phyloP scores from a whole-genome alignment of 1,140 invertebrate genomes.

The Cryptotermes secundus region DNA sequence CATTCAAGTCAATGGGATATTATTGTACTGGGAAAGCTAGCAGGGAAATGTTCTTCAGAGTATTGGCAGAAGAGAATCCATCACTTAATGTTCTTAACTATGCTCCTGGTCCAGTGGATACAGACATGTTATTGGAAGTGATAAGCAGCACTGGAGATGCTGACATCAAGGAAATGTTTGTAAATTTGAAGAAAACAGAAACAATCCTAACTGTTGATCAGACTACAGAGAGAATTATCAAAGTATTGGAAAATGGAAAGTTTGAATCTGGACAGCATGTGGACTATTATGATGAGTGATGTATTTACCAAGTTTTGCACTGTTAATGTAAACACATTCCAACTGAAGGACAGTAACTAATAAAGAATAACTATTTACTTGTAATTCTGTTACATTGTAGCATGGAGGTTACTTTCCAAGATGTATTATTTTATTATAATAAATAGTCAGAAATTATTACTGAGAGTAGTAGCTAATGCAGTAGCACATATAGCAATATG shows the following conservation, averaged over 20 bases:
- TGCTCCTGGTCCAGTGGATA: conserved; percentile 90
- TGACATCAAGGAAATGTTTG: conserved; percentile 62
- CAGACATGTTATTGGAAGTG: conserved; percentile 80
- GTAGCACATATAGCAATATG: no score
- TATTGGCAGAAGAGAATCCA: conserved; percentile 77
- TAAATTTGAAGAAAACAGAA: conserved; percentile 55
- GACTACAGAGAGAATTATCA: conserved; percentile 72
- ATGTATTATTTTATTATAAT: no score
- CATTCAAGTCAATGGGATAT: conserved; percentile 72
- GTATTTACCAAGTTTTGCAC: no score
- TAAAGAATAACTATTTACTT: no score
- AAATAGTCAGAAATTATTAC: no score
- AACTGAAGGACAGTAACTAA: no score
- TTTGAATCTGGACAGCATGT: conserved; percentile 82
- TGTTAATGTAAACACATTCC: no score
- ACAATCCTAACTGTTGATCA: conserved; percentile 71
- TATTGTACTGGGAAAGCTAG: conserved; percentile 89
- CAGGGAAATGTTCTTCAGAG: conserved; percentile 87
- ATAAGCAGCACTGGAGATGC: conserved; percentile 58
- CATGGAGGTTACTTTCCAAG: no score
- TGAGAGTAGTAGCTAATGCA: no score
- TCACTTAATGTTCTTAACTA: conserved; percentile 82
- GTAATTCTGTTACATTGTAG: no score
- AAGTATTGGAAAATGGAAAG: conserved; percentile 66
- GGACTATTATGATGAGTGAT: conserved; percentile 78